Evolutionary conservation across 1,140 invertebrate genomes (phyloP), one percentile per base, ranked within the genome.

Genomic region (Aplysia californica): DNA sequence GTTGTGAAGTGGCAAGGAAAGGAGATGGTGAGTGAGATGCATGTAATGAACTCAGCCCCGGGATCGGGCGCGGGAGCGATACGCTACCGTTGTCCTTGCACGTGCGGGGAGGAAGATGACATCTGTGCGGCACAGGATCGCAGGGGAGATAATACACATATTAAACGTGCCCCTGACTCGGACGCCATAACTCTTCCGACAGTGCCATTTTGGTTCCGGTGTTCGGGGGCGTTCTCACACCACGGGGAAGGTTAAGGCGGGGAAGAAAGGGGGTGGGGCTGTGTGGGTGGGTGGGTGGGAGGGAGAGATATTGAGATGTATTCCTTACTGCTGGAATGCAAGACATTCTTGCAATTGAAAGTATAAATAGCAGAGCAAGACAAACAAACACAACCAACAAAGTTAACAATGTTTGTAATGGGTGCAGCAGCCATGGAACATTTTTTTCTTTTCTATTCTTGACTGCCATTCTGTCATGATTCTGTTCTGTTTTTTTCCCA

Each of bases 151-250:
- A 79, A 71, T 56, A 74, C 29, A 68, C 70, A 75, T 78, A 79
- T 79, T 79, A 79, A 75, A 79, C 59, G 73, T 68, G 77, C 35
- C 72, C 77, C 59, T 69, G 77, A 75, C 72, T 65, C 44, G 41
- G 5, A 41, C 33, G 56, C 66, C 77, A 75, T 79, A 79, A 79
- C 71, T 78, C 77, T 74, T 68, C 20, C 56, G 23, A 21, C 23
- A 10, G 20, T 35, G 50, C 18, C 2, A n/a, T 38, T 58, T 73
- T 35, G 3, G 3, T 64, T 2, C 18, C 75, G 18, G 21, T n/a
- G n/a, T n/a, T n/a, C n/a, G n/a, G n/a, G n/a, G 33, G 59, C 23
- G 39, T 36, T 65, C 33, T 36, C 18, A 35, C 39, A 20, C 23
- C 39, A 2, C 20, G 35, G 5, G 5, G 39, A 36, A 21, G 35